Percentiles rank a stretch among this genome's conserved stretches.
phyloP scores from a whole-genome alignment of 2,113 vertebrate genomes.

The Psammodynastes pulverulentus region DNA sequence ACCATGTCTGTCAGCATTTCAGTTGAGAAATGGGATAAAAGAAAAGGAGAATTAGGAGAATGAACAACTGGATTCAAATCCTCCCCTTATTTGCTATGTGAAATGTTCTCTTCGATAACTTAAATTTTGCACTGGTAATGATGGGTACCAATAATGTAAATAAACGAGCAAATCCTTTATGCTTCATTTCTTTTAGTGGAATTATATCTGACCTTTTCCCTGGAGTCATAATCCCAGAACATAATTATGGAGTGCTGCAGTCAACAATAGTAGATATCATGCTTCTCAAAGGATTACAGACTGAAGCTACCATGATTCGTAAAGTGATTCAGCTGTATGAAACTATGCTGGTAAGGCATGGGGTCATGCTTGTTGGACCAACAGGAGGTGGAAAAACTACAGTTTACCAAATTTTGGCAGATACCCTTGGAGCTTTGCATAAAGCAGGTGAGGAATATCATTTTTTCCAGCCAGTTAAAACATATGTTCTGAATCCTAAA shows the following conservation, averaged over 20 bases:
- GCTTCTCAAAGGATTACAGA: slow-evolving; percentile 71
- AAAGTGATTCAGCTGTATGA: slow-evolving; percentile 88
- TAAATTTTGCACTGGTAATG: not conserved
- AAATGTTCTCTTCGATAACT: not conserved
- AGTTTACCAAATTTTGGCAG: slow-evolving; percentile 76
- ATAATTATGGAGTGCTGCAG: slow-evolving; percentile 82
- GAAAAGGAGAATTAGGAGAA: not conserved
- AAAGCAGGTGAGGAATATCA: slow-evolving; percentile 61
- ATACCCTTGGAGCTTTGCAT: slow-evolving; percentile 73
- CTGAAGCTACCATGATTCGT: slow-evolving; percentile 73
- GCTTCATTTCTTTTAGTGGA: slow-evolving; percentile 67
- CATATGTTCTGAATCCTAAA: slow-evolving; percentile 83
- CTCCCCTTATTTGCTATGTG: not conserved
- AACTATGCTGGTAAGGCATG: slow-evolving; percentile 87
- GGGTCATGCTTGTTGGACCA: slow-evolving; percentile 87
- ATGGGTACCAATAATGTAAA: not conserved
- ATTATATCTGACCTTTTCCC: slow-evolving; percentile 89
- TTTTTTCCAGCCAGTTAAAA: slow-evolving; percentile 80
- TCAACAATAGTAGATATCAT: slow-evolving; percentile 77
- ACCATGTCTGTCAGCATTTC: not conserved
- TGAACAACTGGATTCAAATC: not conserved
- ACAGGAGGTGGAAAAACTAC: slow-evolving; percentile 85
- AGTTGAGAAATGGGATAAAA: not conserved
- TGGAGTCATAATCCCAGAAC: slow-evolving; percentile 81
- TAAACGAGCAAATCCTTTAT: not conserved